A percentile compares a stretch with the other conserved stretches of the same genome.
These are phyloP conservation scores for Diadumene lineata DNA, from an alignment of 92 coral and sea anemone species.

Conservation along the genomic window DNA sequence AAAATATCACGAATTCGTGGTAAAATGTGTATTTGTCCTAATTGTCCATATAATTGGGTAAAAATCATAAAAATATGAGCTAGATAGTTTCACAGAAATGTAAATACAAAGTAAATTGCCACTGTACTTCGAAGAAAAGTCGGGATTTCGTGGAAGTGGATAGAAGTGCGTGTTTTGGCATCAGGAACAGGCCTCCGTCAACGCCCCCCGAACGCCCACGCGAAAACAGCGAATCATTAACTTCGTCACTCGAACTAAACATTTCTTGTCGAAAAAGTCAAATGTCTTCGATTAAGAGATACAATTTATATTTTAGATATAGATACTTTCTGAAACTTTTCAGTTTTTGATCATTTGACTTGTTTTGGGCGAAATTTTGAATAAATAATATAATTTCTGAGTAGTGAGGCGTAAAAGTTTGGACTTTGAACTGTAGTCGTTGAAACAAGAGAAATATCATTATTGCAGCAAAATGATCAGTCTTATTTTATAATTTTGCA, in stretches of 20 bases:
- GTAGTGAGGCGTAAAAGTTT: background rate
- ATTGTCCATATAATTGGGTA: too few species aligned
- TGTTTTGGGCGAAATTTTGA: background rate
- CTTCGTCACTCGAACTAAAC: background rate
- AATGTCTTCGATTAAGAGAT: background rate
- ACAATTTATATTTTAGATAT: too few species aligned
- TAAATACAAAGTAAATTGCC: too few species aligned
- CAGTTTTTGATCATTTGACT: too few species aligned
- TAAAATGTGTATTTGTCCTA: background rate
- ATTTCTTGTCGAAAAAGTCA: background rate
- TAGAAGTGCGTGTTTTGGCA: too few species aligned
- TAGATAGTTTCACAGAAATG: too few species aligned
- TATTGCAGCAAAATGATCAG: background rate
- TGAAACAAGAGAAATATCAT: background rate
- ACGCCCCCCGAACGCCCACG: constrained; percentile 55
- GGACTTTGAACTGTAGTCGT: constrained; percentile 54
- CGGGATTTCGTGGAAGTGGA: too few species aligned
- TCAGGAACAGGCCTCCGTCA: constrained; percentile 37
- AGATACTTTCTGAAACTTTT: too few species aligned
- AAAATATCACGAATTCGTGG: background rate
- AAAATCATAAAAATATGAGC: too few species aligned
- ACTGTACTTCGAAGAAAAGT: too few species aligned
- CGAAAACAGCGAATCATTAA: background rate
- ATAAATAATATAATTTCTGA: background rate
- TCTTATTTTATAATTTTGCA: background rate